Evolutionary conservation across 2,113 vertebrate genomes (phyloP), one percentile per base, ranked within the genome.

Genomic region (Phoenicopterus ruber): DNA sequence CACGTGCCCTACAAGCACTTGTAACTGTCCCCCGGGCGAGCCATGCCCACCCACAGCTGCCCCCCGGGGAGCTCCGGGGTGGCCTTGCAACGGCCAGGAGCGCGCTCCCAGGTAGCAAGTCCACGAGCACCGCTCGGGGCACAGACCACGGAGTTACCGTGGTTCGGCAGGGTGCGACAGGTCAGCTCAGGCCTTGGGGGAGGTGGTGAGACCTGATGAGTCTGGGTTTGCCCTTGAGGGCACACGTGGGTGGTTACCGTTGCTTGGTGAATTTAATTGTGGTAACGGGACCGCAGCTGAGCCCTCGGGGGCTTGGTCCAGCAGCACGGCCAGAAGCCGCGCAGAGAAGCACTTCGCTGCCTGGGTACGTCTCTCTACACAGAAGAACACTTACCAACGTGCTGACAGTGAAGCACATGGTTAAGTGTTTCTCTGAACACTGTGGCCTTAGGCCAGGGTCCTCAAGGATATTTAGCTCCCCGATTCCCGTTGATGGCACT

Each of bases 171-270:
- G 36, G n/a, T 34, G 50, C 1, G 6, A 15, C 42, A 50, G 32
- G 49, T 12, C 65, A 78, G n/a, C 19, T 71, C 46, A 44, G 52
- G 24, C 28, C 63, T 44, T 1, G 0, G 31, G 32, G 49, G 49
- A 79, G 55, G 25, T 50, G 21, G 4, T 40, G 42, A 61, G 74
- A 26, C 9, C 31, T 20, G 14, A n/a, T n/a, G 86, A 72, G 70
- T 15, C 28, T 32, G n/a, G 7, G 24, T 86, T 82, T 40, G 32
- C 58, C 50, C 34, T 40, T 31, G 32, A 81, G 20, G 32, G 34
- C 38, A 47, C 73, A 31, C 6, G 25, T 0, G 2, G 40, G 26
- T 0, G 1, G 17, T 70, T 44, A 36, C 31, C 12, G 46, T 11
- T 28, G 5, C 17, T n/a, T 0, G 0, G 31, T 36, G 31, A 59